A percentile compares a stretch with the other conserved stretches of the same genome.
Conservation (phyloP, 2,888 invertebrate genomes). For the Amorpha juglandis region DNA sequence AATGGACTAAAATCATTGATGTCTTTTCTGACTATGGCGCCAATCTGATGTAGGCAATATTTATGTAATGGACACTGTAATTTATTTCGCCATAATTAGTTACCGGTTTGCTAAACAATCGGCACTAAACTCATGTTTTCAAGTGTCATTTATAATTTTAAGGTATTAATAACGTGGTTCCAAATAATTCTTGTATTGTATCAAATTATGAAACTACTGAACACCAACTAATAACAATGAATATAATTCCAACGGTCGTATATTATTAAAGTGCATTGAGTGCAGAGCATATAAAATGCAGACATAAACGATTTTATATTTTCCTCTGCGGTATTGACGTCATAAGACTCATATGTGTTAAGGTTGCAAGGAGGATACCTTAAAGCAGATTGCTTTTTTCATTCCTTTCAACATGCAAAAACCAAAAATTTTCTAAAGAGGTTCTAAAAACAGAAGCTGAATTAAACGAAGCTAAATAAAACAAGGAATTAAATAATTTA, state of each 20-base stretch:
- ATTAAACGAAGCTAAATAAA: no score
- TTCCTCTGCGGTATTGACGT: conserved; percentile 8
- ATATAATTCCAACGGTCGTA: background rate
- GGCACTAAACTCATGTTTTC: no score
- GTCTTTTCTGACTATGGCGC: background rate
- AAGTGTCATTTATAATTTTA: background rate
- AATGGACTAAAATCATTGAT: background rate
- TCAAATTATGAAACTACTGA: background rate
- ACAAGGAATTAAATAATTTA: no score
- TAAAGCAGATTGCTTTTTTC: background rate
- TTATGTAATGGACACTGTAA: background rate
- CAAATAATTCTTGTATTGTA: background rate
- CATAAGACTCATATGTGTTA: background rate
- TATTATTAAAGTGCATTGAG: background rate
- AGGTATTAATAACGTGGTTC: background rate
- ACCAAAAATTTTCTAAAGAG: background rate
- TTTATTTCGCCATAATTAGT: background rate
- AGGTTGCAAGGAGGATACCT: background rate
- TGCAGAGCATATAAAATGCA: background rate
- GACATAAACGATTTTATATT: conserved; percentile 6
- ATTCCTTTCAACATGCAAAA: background rate
- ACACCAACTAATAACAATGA: background rate
- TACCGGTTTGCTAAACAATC: background rate
- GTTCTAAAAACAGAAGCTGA: no score
- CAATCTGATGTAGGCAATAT: background rate